Base-by-base conservation (phyloP, 2,888 invertebrate genomes). In the Invenusta paracnida region DNA sequence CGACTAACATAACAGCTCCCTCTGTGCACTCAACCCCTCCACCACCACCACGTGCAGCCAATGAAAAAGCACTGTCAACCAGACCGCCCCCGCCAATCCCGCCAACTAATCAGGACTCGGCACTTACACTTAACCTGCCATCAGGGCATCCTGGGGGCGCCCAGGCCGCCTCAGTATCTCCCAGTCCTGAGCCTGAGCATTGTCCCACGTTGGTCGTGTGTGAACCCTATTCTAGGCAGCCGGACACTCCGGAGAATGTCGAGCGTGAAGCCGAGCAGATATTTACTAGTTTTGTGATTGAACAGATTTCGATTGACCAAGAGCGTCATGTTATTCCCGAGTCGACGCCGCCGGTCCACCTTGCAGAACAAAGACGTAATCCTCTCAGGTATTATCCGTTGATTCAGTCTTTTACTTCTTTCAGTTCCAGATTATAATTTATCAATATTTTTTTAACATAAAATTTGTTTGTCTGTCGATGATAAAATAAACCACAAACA, bases 181-280 rank as follows among this genome's bases (percentile, higher is more conserved):
- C 5, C 48, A 48, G 48, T 17, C 48, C 48, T 17, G n/a, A n/a
- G n/a, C n/a, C n/a, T n/a, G 48, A 48, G 48, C 48, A 5, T 5
- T 5, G 17, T 11, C 48, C 48, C 48, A 48, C 48, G 11, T 17
- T 48, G 17, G 17, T 17, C 17, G 11, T 48, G 11, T 48, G 48
- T 48, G 48, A 48, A 48, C 48, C 48, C 11, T 48, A 17, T 48
- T 17, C 17, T 17, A 11, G 17, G 5, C 11, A 48, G 0, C 89
- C 89, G 23, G 90, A 91, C 86, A 88, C 89, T 1, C 90, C 90
- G 85, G 89, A 90, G 81, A 89, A 90, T 88, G 91, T 91, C n/a
- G 87, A 88, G 23, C 88, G 88, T 27, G 89, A 91, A 87, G 89
- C 91, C 28, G 90, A 90, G 79, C 89, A 89, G 85, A 89, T 91